Percentiles rank a stretch among this genome's conserved stretches.
These are phyloP conservation scores for Lepus timidus DNA, from an alignment of 2,113 vertebrate species.

Conservation along the genomic window DNA sequence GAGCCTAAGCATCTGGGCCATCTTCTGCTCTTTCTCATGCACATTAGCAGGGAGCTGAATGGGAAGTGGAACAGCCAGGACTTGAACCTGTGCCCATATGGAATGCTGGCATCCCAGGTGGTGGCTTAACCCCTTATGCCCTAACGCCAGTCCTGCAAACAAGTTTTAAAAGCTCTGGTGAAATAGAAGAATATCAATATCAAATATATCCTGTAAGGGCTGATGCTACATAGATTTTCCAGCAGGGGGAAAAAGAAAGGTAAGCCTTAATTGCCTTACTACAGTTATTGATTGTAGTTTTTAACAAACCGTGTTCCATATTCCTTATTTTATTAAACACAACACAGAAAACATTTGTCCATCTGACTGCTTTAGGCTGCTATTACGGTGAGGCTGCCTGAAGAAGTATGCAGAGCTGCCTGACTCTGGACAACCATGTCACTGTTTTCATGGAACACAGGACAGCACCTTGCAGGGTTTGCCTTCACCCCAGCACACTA, in stretches of 20 bases:
- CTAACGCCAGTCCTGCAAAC: no score
- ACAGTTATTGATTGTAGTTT: background rate
- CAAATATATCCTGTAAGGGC: background rate
- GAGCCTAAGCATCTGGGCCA: no score
- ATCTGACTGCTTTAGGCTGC: background rate
- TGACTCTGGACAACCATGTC: background rate
- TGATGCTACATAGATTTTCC: background rate
- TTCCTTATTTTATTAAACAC: background rate
- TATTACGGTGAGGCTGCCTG: background rate
- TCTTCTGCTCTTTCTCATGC: no score
- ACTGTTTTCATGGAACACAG: fast-evolving
- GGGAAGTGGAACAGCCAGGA: no score
- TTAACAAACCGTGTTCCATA: background rate
- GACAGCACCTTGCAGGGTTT: background rate
- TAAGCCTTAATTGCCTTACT: background rate
- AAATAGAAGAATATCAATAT: background rate
- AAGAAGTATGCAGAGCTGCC: background rate
- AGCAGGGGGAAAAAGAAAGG: background rate
- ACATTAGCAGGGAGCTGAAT: no score
- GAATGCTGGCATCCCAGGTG: no score
- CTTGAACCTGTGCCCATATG: no score
- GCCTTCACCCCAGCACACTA: background rate
- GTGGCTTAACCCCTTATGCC: no score
- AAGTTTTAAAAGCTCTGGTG: background rate
- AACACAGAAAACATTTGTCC: background rate